Evolutionary conservation across 2,113 vertebrate species (phyloP).

Genomic region (Melanocharis versteri): DNA sequence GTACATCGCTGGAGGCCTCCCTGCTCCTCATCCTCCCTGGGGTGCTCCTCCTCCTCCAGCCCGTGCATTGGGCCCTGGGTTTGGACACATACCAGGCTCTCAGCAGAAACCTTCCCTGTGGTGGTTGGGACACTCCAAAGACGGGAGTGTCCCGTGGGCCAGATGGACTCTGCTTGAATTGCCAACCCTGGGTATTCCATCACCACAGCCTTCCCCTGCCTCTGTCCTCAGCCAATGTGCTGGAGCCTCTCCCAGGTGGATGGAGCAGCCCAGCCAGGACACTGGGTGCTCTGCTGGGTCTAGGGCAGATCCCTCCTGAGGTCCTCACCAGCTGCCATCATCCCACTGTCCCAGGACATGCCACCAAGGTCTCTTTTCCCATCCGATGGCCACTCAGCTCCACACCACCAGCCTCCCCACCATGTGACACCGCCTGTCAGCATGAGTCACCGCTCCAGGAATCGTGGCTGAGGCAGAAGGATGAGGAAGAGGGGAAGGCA

Average conservation of each 20-base stretch:
- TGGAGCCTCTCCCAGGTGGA: background rate
- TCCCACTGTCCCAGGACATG: background rate
- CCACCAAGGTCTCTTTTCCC: background rate
- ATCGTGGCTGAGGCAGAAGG: background rate
- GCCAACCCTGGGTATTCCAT: background rate
- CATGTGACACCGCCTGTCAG: background rate
- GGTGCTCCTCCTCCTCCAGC: background rate
- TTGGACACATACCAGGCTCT: background rate
- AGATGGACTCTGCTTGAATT: background rate
- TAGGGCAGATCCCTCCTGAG: background rate
- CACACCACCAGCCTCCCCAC: background rate
- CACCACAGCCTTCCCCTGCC: background rate
- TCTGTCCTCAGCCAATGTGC: background rate
- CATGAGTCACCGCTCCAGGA: background rate
- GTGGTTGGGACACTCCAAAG: background rate
- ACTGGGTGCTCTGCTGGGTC: background rate
- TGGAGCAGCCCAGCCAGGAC: background rate
- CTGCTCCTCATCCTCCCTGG: background rate
- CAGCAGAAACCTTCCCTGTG: background rate
- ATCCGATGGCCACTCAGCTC: rapidly evolving
- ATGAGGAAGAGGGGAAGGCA: background rate
- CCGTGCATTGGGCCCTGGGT: background rate
- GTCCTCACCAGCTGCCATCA: background rate
- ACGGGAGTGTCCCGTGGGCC: background rate
- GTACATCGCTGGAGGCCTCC: rapidly evolving